phyloP scores from a whole-genome alignment of 2,888 invertebrate genomes.

The Apoda limacodes region DNA sequence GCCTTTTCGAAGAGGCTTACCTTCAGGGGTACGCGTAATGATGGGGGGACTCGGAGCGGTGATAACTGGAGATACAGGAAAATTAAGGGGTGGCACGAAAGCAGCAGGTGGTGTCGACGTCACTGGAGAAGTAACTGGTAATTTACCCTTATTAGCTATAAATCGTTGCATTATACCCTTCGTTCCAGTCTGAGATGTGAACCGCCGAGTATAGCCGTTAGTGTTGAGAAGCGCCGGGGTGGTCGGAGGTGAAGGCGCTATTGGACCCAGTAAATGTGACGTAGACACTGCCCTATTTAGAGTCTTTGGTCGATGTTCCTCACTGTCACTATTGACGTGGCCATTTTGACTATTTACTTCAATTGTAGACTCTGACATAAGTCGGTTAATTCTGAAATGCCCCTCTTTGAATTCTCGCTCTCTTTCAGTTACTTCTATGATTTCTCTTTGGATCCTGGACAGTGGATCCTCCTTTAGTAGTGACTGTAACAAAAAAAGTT shows the following conservation, averaged over 20 bases:
- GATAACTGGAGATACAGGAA: constrained; percentile 40
- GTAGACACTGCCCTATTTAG: constrained; percentile 58
- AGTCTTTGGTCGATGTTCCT: constrained; percentile 33
- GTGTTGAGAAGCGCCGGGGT: constrained; percentile 44
- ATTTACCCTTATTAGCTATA: constrained; percentile 82
- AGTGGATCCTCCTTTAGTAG: constrained; percentile 77
- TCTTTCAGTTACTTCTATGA: constrained; percentile 85
- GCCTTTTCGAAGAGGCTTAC: constrained; percentile 78
- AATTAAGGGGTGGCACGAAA: constrained; percentile 34
- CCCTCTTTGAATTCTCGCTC: constrained; percentile 83
- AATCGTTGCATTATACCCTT: constrained; percentile 90
- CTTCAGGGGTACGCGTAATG: constrained; percentile 69
- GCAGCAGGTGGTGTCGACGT: constrained; percentile 32
- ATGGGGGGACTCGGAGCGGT: constrained; percentile 43
- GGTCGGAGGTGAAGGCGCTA: constrained; percentile 44
- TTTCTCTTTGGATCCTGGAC: constrained; percentile 89
- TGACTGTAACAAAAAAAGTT: constrained; percentile 43
- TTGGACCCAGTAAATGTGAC: constrained; percentile 51
- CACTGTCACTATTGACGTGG: constrained; percentile 44
- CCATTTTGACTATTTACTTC: constrained; percentile 60
- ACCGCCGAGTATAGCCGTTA: constrained; percentile 69
- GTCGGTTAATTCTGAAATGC: constrained; percentile 55
- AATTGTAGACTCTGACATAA: constrained; percentile 57
- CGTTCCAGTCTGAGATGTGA: constrained; percentile 74
- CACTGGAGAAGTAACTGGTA: constrained; percentile 44